Evolutionary conservation across 2,888 invertebrate genomes (phyloP), one percentile per base, ranked within the genome.

Genomic region (Erynnis tages): DNA sequence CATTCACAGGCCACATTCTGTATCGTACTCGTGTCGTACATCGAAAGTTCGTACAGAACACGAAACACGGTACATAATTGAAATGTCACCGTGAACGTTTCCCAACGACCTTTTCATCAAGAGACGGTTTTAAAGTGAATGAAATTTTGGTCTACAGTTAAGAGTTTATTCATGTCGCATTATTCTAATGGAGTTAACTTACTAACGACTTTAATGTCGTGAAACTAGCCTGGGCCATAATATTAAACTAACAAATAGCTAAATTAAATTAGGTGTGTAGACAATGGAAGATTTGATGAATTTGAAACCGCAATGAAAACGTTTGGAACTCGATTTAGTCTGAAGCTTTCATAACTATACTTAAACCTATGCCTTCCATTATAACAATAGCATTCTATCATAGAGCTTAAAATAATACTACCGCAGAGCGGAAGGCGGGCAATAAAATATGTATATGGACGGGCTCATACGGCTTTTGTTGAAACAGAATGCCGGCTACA

Each of bases 1-100:
- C 70, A 59, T 71, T 74, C 67, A 69, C 72, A 52, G 54, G 61
- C 7, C 32, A 43, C 41, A 13, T 29, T 21, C 38, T 2, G 11
- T 8, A 17, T 35, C 6, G 23, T 23, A 4, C 38, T 16, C 21
- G 21, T 35, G 5, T 17, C 30, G 29, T 32, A 47, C 37, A n/a
- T 8, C 25, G 37, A 37, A 46, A 37, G 27, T 47, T 10, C 25
- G 32, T 25, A 45, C 25, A 21, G 43, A 23, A 17, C 38, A 19
- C 27, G 13, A 49, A 32, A 49, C 21, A 19, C 49, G 10, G 19
- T 2, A 21, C 40, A 19, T 48, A 38, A 48, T 48, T 48, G 47
- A 48, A 48, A 48, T 48, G 38, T 47, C 47, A 47, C 25, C 29
- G 13, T 30, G n/a, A 29, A 30, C 21, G 30, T 38, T 47, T 47